Conservation (phyloP, 2,113 vertebrate species). For the Phalacrocorax aristotelis region DNA sequence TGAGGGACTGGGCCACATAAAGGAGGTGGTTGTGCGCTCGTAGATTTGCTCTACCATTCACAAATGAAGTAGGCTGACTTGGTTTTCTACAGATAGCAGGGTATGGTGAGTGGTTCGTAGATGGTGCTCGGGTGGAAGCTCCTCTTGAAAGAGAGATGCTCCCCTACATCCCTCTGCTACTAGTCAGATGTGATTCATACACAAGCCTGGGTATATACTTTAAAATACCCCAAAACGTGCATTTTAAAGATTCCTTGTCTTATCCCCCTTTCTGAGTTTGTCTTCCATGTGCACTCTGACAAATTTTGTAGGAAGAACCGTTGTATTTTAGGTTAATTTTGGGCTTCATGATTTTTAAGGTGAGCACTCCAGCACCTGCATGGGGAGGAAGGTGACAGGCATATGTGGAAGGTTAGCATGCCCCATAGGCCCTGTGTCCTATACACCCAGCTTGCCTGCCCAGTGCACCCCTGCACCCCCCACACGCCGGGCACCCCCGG, state of each 20-base stretch:
- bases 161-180: not conserved
- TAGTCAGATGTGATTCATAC: not conserved
- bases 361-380: not conserved
- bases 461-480: not conserved
- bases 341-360: not conserved
- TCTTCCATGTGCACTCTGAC: not conserved
- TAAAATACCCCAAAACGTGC: not conserved
- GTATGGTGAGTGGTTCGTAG: accelerated
- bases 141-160: not conserved
- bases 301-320: not conserved
- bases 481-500: accelerated
- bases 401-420: accelerated
- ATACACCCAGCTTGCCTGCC: not conserved
- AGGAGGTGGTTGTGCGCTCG: not conserved
- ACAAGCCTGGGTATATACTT: not conserved
- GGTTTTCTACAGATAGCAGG: not conserved
- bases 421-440: not conserved
- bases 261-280: not conserved
- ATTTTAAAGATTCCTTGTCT: not conserved
- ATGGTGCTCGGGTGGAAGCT: not conserved
- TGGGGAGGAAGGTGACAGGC: not conserved
- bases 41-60: not conserved
- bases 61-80: not conserved
- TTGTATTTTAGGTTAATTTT: not conserved
- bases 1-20: accelerated